phyloP scores from a whole-genome alignment of 2,797 vertebrate species.

The Acanthornis magna region DNA sequence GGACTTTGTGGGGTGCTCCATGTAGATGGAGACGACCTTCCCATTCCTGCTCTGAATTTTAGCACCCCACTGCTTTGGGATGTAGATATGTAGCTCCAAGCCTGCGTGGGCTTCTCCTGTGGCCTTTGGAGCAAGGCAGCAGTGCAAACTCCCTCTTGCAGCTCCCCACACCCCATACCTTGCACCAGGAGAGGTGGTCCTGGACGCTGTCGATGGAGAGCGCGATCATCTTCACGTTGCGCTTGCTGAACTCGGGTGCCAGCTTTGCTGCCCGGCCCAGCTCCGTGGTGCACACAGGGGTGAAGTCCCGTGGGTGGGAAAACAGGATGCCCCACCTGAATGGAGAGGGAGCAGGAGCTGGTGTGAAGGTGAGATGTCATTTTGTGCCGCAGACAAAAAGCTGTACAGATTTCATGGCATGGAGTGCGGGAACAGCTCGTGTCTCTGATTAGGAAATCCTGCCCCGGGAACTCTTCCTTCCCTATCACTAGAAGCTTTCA shows the following conservation, averaged over 20 bases:
- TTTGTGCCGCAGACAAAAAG: not conserved
- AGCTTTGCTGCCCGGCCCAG: slow-evolving; percentile 86
- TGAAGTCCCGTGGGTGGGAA: slow-evolving; percentile 94
- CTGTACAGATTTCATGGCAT: fast-evolving
- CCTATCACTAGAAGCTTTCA: not conserved
- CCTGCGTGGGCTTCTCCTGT: not conserved
- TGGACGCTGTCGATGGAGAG: slow-evolving; percentile 90
- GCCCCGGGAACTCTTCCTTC: not conserved
- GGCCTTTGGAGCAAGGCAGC: not conserved
- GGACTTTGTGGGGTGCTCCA: not conserved
- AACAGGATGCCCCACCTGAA: slow-evolving; percentile 95
- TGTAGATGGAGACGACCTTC: not conserved
- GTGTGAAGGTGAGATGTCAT: fast-evolving
- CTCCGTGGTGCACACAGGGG: slow-evolving; percentile 96
- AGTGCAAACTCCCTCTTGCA: not conserved
- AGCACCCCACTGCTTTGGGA: not conserved
- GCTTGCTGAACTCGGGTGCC: slow-evolving; percentile 86
- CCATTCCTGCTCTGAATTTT: not conserved
- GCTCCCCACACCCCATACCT: slow-evolving; percentile 73
- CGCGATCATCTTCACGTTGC: slow-evolving; percentile 92
- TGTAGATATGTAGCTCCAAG: not conserved
- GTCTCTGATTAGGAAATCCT: not conserved
- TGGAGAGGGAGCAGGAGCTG: not conserved
- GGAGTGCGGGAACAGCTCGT: not conserved
- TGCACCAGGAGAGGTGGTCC: slow-evolving; percentile 91